Percentiles rank a stretch among this genome's conserved stretches.
Evolutionary conservation across 1,140 invertebrate species (phyloP).

Genomic region (Cherax quadricarinatus): DNA sequence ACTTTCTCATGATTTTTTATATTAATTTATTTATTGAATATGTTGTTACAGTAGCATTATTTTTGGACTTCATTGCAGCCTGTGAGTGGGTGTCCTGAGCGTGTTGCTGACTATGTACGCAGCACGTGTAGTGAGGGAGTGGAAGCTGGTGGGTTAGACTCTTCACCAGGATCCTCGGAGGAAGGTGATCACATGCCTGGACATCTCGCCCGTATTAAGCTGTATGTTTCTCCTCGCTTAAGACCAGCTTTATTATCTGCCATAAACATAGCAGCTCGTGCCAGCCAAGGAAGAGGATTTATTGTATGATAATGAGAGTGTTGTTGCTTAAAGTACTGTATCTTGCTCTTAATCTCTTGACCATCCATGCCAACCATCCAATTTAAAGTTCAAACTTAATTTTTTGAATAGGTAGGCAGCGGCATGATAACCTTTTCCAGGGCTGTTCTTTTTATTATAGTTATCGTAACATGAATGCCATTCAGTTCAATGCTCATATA

Average conservation of each 20-base stretch:
- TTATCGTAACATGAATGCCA: background rate
- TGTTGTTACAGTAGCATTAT: background rate
- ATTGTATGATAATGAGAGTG: conserved; percentile 34
- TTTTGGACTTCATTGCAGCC: conserved; percentile 33
- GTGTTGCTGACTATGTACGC: conserved; percentile 68
- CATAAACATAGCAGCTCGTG: conserved; percentile 62
- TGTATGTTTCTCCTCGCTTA: conserved; percentile 54
- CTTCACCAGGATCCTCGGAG: conserved; percentile 39
- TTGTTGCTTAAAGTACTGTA: background rate
- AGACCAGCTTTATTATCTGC: conserved; percentile 45
- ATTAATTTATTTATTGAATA: too few species aligned
- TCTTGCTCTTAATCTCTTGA: background rate
- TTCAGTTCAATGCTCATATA: background rate
- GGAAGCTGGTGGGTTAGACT: conserved; percentile 41
- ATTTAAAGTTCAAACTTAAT: background rate
- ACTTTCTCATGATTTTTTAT: too few species aligned
- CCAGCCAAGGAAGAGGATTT: conserved; percentile 64
- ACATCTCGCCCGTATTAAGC: conserved; percentile 50
- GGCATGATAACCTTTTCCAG: background rate
- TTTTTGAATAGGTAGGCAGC: background rate
- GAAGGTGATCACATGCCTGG: conserved; percentile 18
- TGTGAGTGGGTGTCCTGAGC: conserved; percentile 66
- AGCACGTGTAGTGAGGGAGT: conserved; percentile 66
- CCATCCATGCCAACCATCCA: conserved; percentile 11
- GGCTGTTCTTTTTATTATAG: background rate